phyloP scores from a whole-genome alignment of 2,113 vertebrate genomes.

The Centropus unirufus region DNA sequence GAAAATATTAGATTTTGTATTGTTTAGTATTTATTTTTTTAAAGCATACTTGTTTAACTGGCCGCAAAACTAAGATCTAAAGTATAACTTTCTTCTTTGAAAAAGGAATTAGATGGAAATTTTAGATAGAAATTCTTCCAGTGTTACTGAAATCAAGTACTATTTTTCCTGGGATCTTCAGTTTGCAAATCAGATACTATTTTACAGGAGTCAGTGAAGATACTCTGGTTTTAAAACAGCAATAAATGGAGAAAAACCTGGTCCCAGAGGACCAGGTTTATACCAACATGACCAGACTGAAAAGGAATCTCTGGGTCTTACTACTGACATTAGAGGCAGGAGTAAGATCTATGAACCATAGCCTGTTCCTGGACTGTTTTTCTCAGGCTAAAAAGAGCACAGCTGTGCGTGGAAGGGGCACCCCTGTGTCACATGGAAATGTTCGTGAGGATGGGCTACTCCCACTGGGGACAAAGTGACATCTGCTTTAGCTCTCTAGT shows the following conservation, averaged over 20 bases:
- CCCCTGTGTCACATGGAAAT: neutral
- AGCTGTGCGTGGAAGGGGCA: neutral
- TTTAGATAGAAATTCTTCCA: neutral
- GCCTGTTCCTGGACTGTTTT: neutral
- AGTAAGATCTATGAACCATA: neutral
- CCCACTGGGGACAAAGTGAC: fast-evolving
- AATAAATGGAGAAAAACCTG: neutral
- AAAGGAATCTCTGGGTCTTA: neutral
- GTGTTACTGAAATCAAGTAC: neutral
- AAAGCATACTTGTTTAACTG: neutral
- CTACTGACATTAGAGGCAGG: neutral
- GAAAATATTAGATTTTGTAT: neutral
- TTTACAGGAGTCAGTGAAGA: neutral
- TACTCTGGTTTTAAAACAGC: neutral
- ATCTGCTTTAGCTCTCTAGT: neutral
- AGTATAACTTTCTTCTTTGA: neutral
- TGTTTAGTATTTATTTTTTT: neutral
- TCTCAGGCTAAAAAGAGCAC: neutral
- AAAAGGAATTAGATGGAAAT: neutral
- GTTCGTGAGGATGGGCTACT: neutral
- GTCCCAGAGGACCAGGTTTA: neutral
- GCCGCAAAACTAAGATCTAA: neutral
- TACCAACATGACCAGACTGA: neutral
- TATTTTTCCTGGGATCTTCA: neutral
- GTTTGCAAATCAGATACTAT: neutral